phyloP scores from a whole-genome alignment of 2,888 invertebrate species.

The Agrochola macilenta region DNA sequence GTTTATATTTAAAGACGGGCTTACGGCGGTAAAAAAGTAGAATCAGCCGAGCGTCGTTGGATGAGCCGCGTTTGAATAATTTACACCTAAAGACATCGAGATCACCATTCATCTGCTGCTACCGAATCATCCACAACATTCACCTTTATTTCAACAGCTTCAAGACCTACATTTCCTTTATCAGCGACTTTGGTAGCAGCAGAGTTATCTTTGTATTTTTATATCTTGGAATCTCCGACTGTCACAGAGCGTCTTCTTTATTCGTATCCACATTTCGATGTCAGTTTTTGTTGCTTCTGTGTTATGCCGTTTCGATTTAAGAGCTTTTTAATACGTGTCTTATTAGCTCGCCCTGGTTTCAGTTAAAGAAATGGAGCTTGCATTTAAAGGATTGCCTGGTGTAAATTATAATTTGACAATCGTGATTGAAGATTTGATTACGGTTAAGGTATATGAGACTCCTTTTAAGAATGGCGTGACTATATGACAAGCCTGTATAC shows the following conservation, averaged over 20 bases:
- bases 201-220: slow-evolving; percentile 69
- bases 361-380: slow-evolving; percentile 57
- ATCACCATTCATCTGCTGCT: slow-evolving; percentile 73
- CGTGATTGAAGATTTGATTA: slow-evolving; percentile 56
- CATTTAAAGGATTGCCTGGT: slow-evolving; percentile 54
- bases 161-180: slow-evolving; percentile 63
- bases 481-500: not conserved
- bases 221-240: slow-evolving; percentile 79
- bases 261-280: slow-evolving; percentile 81
- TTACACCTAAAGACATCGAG: slow-evolving; percentile 87
- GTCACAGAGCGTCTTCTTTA: slow-evolving; percentile 82
- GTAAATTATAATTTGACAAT: slow-evolving; percentile 61
- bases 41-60: slow-evolving; percentile 80
- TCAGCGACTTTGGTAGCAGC: slow-evolving; percentile 21
- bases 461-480: slow-evolving; percentile 25
- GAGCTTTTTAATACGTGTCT: slow-evolving; percentile 79
- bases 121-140: slow-evolving; percentile 11
- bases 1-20: slow-evolving; percentile 84
- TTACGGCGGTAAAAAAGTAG: slow-evolving; percentile 84
- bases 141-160: slow-evolving; percentile 56
- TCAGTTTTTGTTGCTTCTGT: slow-evolving; percentile 80
- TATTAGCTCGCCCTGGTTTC: slow-evolving; percentile 77
- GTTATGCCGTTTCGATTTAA: slow-evolving; percentile 78
- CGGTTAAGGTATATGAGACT: slow-evolving; percentile 10
- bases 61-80: slow-evolving; percentile 88